Evolutionary conservation across 2,113 vertebrate genomes (phyloP).

Genomic region (Edolisoma coerulescens): DNA sequence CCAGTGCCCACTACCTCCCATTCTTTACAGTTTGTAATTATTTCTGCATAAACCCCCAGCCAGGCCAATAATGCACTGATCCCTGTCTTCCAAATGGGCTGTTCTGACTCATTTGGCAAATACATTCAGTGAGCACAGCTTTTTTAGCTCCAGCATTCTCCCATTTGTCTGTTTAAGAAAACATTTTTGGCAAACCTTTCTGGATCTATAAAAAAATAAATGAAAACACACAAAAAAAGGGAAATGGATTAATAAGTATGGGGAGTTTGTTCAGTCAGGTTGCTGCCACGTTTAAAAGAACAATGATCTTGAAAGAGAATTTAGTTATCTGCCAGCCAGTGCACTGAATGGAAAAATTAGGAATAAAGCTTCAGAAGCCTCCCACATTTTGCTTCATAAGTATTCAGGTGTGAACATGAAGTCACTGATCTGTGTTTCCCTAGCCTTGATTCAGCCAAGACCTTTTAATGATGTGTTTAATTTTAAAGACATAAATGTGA

Average conservation of each 20-base stretch:
- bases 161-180: not conserved
- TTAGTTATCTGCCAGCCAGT: not conserved
- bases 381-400: not conserved
- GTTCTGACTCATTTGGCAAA: not conserved
- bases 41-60: not conserved
- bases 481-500: constrained; percentile 13
- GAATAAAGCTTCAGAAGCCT: not conserved
- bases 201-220: not conserved
- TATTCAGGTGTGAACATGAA: constrained; percentile 2
- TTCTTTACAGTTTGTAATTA: not conserved
- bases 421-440: not conserved
- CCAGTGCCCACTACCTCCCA: not conserved
- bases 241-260: not conserved
- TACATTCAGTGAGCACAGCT: not conserved
- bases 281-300: not conserved
- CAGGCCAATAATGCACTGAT: not conserved
- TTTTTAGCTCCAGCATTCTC: not conserved
- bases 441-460: not conserved
- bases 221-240: not conserved
- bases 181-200: not conserved
- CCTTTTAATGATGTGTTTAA: constrained; percentile 32
- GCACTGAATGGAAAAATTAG: not conserved
- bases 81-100: not conserved
- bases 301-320: not conserved
- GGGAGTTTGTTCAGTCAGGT: not conserved